Percentiles rank a stretch among this genome's conserved stretches.
Evolutionary conservation across 2,888 invertebrate species (phyloP).

Genomic region (Protonemura montana): DNA sequence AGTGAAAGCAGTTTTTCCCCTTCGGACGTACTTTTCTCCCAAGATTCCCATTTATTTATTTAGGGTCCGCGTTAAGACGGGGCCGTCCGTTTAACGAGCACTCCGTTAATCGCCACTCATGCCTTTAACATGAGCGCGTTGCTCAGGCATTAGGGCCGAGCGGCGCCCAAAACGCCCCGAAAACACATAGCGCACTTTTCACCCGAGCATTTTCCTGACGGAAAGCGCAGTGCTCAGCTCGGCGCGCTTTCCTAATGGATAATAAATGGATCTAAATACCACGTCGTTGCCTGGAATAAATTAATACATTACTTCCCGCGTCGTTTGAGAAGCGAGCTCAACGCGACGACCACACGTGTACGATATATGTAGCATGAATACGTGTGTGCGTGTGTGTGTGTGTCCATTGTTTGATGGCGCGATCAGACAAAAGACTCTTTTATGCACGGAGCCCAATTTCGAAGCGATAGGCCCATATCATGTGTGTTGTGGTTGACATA

Average conservation of each 20-base stretch:
- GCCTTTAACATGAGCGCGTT: slow-evolving; percentile 46
- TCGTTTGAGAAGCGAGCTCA: slow-evolving; percentile 36
- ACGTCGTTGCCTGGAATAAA: slow-evolving; percentile 49
- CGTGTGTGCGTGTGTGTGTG: not conserved
- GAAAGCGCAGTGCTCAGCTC: not conserved
- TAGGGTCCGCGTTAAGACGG: slow-evolving; percentile 45
- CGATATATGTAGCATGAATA: slow-evolving; percentile 7
- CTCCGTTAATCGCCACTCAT: slow-evolving; percentile 47
- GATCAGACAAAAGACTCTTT: slow-evolving; percentile 16
- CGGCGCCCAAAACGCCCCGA: no score
- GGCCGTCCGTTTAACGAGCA: slow-evolving; percentile 20
- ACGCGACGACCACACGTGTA: slow-evolving; percentile 47
- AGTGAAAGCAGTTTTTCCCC: not conserved
- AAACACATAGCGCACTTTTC: slow-evolving; percentile 5
- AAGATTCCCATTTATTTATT: slow-evolving; percentile 47
- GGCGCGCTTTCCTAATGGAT: slow-evolving; percentile 46
- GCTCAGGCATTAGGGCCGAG: not conserved
- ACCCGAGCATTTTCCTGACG: not conserved
- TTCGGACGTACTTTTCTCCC: not conserved
- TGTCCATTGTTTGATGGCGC: slow-evolving; percentile 18
- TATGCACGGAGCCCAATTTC: not conserved
- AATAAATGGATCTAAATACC: slow-evolving; percentile 50
- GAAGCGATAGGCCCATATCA: slow-evolving; percentile 20
- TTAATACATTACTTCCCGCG: slow-evolving; percentile 50
- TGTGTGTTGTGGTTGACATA: slow-evolving; percentile 44